Evolutionary conservation across 2,888 invertebrate species (phyloP), one percentile per base, ranked within the genome.

Genomic region (Nephrotoma appendiculata): DNA sequence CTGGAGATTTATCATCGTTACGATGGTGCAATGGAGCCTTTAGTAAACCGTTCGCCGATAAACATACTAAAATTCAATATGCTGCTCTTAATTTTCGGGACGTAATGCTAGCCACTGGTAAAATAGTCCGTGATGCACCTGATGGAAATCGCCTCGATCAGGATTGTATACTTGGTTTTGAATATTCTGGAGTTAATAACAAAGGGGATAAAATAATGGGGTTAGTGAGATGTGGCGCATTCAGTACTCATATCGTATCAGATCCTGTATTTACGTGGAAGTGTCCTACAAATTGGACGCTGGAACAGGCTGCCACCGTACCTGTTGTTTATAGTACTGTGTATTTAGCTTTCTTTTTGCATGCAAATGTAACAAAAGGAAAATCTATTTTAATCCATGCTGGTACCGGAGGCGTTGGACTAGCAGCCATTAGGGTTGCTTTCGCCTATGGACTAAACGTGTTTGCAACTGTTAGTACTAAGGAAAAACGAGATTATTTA

Each of bases 51-150:
- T 31, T 31, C 31, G 31, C 31, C 1, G 31, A 31, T 31, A 31
- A 95, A 96, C 0, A 95, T 96, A 1, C 94, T 2, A 90, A 93
- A 90, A 93, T 96, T 0, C 93, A 95, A 89, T 97, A 96, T 90
- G 92, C 97, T 0, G 94, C 98, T 0, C 91, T 99, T 12, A 99
- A 99, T 92, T 99, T 98, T 94, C 95, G 97, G 89, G 99, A 99
- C 91, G 93, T 99, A 0, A 98, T 99, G 99, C 93, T 97, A 0
- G 97, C 98, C 0, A 97, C 97, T 0, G 98, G 98, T 1, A 97
- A 97, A 89, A 93, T 99, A 6, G 95, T 96, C 6, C 94, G 95
- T 0, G 98, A 98, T 90, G 94, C 96, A 0, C 94, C 97, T 0
- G 96, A 96, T 0, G 93, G 93, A 43, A 93, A 93, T 0, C 92